Evolutionary conservation across 2,797 vertebrate genomes (phyloP), one percentile per base, ranked within the genome.

Genomic region (Mormyrops attenuatus): DNA sequence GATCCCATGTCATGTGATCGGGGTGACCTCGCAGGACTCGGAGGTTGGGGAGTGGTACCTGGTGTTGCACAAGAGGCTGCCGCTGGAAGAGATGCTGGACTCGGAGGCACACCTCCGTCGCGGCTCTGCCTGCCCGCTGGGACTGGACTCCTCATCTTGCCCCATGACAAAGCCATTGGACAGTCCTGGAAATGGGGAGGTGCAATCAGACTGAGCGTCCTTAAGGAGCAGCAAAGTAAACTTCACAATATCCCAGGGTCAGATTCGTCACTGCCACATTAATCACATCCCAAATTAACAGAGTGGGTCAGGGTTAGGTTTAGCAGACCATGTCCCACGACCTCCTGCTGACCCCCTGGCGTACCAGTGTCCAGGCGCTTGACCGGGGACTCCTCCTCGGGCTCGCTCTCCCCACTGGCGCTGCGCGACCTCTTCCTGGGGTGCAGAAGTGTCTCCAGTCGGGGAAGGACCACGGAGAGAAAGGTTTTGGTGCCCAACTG

Each of bases 381-480:
- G 92, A 97, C 94, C 8, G 97, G 97, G 91, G 97, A 96, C 95
- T 97, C 96, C 90, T 96, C 97, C 92, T 98, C 97, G 87, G 94
- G 95, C 93, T 97, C 96, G 88, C 95, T 96, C 92, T 96, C 97
- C 90, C 95, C 95, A 94, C 96, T 96, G 77, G 96, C 94, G 90
- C 97, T 97, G 92, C 96, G 96, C 93, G 97, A 97, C 96, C 98
- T 98, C 96, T 99, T 99, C 94, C 97, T 96, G 96, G 97, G 96
- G 95, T 99, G 98, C 92, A 99, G 97, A 77, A 99, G 96, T 91
- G 97, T 99, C 96, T 99, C 98, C 96, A 99, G 97, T 92, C 97
- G 96, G 91, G 98, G 98, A 94, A 99, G 97, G 94, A 99, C 98
- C 95, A 99, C 98, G 85, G 98, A 99, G 96, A 99, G 95, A 96